phyloP scores from a whole-genome alignment of 2,888 invertebrate genomes.

The Strigamia transsilvanica region DNA sequence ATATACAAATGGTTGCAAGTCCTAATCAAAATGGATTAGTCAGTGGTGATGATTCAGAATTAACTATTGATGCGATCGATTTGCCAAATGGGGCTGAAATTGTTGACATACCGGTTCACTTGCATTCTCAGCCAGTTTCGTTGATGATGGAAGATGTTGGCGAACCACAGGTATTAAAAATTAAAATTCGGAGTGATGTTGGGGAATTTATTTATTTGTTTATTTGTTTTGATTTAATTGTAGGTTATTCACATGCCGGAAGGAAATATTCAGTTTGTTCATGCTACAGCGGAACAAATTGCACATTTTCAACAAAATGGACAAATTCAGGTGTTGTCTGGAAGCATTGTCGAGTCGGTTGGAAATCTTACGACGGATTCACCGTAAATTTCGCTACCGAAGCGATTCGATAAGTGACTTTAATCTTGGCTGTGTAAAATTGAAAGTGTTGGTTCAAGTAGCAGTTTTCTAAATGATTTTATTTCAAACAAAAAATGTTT shows the following conservation, averaged over 20 bases:
- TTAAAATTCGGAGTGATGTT: neutral
- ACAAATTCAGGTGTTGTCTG: conserved; percentile 49
- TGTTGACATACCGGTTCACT: conserved; percentile 36
- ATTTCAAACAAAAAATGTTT: neutral
- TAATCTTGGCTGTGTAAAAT: conserved; percentile 25
- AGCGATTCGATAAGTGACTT: conserved; percentile 5
- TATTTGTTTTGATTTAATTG: neutral
- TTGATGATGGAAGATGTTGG: conserved; percentile 50
- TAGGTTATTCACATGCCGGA: conserved; percentile 51
- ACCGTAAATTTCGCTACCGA: neutral
- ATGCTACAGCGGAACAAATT: conserved; percentile 51
- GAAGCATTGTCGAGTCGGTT: conserved; percentile 11
- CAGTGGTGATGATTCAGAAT: conserved; percentile 12
- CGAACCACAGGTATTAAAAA: conserved; percentile 36
- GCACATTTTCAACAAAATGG: conserved; percentile 52
- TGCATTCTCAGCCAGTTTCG: conserved; percentile 50
- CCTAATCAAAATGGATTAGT: conserved; percentile 50
- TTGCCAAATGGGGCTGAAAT: neutral
- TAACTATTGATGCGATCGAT: conserved; percentile 12
- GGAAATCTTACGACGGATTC: neutral
- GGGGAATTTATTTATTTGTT: neutral
- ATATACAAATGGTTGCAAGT: conserved; percentile 46
- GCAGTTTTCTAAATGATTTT: neutral
- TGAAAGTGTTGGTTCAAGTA: neutral
- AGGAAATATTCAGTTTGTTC: conserved; percentile 51